phyloP scores from a whole-genome alignment of 2,113 vertebrate species.

The Rana temporaria region DNA sequence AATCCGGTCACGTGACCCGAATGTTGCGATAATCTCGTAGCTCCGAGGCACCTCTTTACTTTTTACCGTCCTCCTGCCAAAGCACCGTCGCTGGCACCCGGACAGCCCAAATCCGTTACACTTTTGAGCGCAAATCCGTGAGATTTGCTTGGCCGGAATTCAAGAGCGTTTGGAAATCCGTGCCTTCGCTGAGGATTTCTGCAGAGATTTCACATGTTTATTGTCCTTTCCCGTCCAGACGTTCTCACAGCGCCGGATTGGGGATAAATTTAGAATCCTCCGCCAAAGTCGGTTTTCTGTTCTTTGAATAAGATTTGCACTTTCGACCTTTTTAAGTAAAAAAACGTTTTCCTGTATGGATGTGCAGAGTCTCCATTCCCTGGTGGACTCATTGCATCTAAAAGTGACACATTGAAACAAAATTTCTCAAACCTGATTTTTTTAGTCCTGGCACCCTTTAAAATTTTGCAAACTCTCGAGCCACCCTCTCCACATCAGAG shows the following conservation, averaged over 20 bases:
- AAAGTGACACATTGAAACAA: no score
- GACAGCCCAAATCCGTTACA: slow-evolving; percentile 32
- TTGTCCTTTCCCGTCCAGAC: slow-evolving; percentile 44
- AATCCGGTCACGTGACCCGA: background rate
- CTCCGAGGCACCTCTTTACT: background rate
- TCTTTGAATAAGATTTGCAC: slow-evolving; percentile 20
- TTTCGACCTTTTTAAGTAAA: slow-evolving; percentile 9
- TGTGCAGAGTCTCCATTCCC: background rate
- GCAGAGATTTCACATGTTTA: slow-evolving; percentile 26
- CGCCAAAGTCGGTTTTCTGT: background rate
- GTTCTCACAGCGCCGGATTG: slow-evolving; percentile 1
- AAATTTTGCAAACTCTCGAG: no score
- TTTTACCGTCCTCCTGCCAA: background rate
- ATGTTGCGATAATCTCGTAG: background rate
- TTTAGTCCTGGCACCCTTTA: no score
- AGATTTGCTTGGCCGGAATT: slow-evolving; percentile 24
- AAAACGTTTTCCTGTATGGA: background rate
- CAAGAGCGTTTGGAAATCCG: slow-evolving; percentile 3
- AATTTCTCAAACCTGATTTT: no score
- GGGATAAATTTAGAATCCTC: slow-evolving; percentile 37
- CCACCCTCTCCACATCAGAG: no score
- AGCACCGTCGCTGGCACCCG: slow-evolving; percentile 5
- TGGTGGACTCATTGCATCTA: no score
- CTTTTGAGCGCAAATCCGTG: slow-evolving; percentile 7
- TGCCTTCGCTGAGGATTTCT: slow-evolving; percentile 8